Evolutionary conservation across 2,888 invertebrate genomes (phyloP).

Genomic region (Coenonympha arcania): DNA sequence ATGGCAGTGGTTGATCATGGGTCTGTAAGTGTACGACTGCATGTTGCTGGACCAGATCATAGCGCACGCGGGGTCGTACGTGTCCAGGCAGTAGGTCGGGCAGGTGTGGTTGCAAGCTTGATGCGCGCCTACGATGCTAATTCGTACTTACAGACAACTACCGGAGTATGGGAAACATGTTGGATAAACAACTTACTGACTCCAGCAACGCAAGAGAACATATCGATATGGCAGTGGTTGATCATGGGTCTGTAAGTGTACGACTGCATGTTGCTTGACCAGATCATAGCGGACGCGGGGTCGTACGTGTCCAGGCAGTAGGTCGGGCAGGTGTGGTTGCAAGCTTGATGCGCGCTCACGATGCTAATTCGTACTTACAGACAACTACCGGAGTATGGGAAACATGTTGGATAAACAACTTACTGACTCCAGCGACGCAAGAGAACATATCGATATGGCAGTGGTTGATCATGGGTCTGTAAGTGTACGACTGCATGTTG

Average conservation of each 20-base stretch:
- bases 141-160: no score
- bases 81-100: constrained; percentile 54
- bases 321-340: constrained; percentile 61
- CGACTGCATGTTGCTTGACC: constrained; percentile 30
- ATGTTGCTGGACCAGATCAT: constrained; percentile 41
- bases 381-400: no score
- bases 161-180: neutral
- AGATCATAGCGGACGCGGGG: constrained; percentile 56
- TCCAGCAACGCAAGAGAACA: constrained; percentile 54
- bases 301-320: constrained; percentile 55
- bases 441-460: constrained; percentile 64
- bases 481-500: constrained; percentile 26
- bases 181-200: constrained; percentile 45
- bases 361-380: no score
- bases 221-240: constrained; percentile 64
- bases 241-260: constrained; percentile 44
- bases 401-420: constrained; percentile 31
- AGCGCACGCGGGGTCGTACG: constrained; percentile 57
- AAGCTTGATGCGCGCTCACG: constrained; percentile 52
- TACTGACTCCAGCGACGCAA: constrained; percentile 53
- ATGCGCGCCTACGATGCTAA: constrained; percentile 52
- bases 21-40: constrained; percentile 27
- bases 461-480: constrained; percentile 55
- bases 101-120: constrained; percentile 62
- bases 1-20: constrained; percentile 65